Conservation (phyloP, 1,140 invertebrate genomes). For the Ostrea denselamellosa region DNA sequence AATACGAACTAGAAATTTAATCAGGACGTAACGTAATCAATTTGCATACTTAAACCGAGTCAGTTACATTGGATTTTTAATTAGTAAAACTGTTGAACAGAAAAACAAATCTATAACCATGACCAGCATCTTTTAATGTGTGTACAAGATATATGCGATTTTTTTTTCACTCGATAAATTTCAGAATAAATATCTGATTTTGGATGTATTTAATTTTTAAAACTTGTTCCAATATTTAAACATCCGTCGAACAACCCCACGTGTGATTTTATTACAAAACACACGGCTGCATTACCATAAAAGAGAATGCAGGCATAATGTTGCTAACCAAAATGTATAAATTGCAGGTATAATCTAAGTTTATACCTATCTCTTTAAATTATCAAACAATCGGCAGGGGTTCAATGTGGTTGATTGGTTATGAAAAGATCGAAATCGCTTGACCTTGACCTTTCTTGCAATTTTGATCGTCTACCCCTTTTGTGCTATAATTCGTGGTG, state of each 20-base stretch:
- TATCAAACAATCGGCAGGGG: conserved; percentile 31
- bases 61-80: neutral
- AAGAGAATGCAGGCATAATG: conserved; percentile 15
- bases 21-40: neutral
- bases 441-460: conserved; percentile 16
- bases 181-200: neutral
- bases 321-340: conserved; percentile 23
- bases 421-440: conserved; percentile 38
- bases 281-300: conserved; percentile 7
- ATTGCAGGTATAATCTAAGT: conserved; percentile 17
- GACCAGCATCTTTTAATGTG: neutral
- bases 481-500: conserved; percentile 12
- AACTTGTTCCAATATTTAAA: neutral
- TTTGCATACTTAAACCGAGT: conserved; percentile 2
- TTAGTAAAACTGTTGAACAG: no score
- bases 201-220: neutral
- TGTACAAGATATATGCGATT: neutral
- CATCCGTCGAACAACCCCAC: neutral
- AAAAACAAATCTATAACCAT: no score
- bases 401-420: conserved; percentile 37
- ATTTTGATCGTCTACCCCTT: conserved; percentile 37
- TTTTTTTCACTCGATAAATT: neutral
- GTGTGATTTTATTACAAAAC: neutral
- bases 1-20: neutral
- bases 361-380: conserved; percentile 33